phyloP scores from a whole-genome alignment of 2,797 vertebrate species.

The Sandelia bainsii region DNA sequence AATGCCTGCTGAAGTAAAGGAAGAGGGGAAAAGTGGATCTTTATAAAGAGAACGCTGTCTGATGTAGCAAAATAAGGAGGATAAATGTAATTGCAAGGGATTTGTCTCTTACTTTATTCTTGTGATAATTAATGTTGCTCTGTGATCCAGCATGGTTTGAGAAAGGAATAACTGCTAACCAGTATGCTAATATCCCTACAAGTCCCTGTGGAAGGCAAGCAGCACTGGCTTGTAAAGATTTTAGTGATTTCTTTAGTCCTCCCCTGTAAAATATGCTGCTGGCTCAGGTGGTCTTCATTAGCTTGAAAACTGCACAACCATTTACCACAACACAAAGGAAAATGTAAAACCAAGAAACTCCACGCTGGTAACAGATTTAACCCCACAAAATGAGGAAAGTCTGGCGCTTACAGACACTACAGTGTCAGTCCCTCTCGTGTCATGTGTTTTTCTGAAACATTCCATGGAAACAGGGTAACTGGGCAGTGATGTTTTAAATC shows the following conservation, averaged over 20 bases:
- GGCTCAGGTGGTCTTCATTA: conserved; percentile 86
- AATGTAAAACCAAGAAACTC: conserved; percentile 60
- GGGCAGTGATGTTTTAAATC: conserved; percentile 74
- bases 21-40: conserved; percentile 14
- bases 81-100: conserved; percentile 7
- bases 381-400: conserved; percentile 46
- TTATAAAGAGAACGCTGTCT: conserved; percentile 1
- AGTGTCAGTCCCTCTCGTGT: conserved; percentile 41
- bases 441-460: conserved; percentile 65
- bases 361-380: conserved; percentile 71
- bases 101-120: conserved; percentile 47
- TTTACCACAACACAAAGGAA: conserved; percentile 68
- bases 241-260: conserved; percentile 78
- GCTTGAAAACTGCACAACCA: conserved; percentile 66
- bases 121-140: conserved; percentile 25
- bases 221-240: conserved; percentile 78
- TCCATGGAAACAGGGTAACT: conserved; percentile 68
- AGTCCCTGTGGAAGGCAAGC: conserved; percentile 64
- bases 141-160: conserved; percentile 20
- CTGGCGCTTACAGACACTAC: conserved; percentile 31
- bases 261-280: conserved; percentile 75
- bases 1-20: conserved; percentile 50
- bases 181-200: conserved; percentile 52
- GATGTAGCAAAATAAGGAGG: conserved; percentile 20
- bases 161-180: conserved; percentile 54